phyloP scores from a whole-genome alignment of 2,113 vertebrate genomes.

The Phasianus colchicus region DNA sequence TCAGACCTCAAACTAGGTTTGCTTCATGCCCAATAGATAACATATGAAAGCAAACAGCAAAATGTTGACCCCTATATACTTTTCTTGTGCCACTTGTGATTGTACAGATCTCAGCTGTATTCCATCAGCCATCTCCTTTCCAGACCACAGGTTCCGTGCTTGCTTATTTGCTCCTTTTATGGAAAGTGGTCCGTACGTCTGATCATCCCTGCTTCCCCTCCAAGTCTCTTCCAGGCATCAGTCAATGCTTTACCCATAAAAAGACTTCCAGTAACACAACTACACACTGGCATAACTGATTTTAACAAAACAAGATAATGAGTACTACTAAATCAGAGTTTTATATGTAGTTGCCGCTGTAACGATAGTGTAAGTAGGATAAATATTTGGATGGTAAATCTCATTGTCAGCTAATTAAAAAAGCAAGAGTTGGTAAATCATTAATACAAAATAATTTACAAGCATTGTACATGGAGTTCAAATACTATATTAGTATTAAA shows the following conservation, averaged over 20 bases:
- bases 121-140: background rate
- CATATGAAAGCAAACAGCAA: background rate
- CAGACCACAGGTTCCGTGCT: background rate
- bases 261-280: background rate
- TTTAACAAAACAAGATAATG: background rate
- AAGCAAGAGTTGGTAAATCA: slow-evolving; percentile 22
- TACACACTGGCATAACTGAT: background rate
- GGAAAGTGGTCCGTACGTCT: background rate
- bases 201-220: background rate
- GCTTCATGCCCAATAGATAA: background rate
- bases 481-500: slow-evolving; percentile 9
- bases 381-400: background rate
- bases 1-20: background rate
- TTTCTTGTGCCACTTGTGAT: background rate
- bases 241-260: background rate
- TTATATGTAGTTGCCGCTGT: background rate
- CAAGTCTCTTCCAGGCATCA: background rate
- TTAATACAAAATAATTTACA: background rate
- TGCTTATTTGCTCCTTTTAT: background rate
- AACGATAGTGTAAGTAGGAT: background rate
- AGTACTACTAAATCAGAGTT: background rate
- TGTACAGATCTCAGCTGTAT: background rate
- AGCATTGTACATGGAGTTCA: slow-evolving; percentile 41
- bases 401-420: slow-evolving; percentile 25
- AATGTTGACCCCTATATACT: background rate